These are phyloP conservation scores for Psittacula cyanocephala DNA, from an alignment of 2,113 vertebrate species.

Conservation along the genomic window DNA sequence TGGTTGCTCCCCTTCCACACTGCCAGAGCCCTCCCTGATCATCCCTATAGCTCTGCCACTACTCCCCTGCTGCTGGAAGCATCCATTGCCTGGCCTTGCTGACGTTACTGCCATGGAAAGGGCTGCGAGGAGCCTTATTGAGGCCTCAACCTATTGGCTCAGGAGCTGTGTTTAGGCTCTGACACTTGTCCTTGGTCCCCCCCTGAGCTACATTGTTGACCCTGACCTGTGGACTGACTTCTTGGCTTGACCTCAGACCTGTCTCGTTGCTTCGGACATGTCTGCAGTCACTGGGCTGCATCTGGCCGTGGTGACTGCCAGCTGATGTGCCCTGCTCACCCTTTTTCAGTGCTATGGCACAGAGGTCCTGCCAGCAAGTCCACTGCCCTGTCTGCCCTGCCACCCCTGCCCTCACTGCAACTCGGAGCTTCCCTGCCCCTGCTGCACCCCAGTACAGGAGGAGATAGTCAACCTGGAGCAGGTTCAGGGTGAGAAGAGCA, in stretches of 20 bases:
- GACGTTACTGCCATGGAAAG: neutral
- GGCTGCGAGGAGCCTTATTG: fast-evolving
- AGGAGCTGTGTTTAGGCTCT: neutral
- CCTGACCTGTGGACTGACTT: constrained; percentile 1
- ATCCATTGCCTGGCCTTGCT: neutral
- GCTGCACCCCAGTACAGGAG: fast-evolving
- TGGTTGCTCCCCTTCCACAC: neutral
- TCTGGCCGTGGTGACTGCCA: neutral
- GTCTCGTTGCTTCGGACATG: neutral
- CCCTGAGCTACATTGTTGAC: neutral
- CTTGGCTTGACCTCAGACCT: constrained; percentile 25
- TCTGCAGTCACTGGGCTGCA: neutral
- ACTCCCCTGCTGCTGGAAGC: neutral
- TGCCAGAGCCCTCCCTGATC: neutral
- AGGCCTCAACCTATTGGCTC: fast-evolving
- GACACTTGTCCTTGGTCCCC: neutral
- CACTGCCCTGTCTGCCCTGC: neutral
- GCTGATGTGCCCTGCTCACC: neutral
- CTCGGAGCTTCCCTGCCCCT: neutral
- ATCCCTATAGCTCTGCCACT: neutral
- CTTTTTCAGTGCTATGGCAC: fast-evolving
- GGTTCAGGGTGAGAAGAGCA: neutral
- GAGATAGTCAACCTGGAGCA: neutral
- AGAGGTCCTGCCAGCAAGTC: neutral
- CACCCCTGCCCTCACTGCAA: neutral